Conservation (phyloP, 2,888 invertebrate genomes). For the Leptinotarsa haldemani region DNA sequence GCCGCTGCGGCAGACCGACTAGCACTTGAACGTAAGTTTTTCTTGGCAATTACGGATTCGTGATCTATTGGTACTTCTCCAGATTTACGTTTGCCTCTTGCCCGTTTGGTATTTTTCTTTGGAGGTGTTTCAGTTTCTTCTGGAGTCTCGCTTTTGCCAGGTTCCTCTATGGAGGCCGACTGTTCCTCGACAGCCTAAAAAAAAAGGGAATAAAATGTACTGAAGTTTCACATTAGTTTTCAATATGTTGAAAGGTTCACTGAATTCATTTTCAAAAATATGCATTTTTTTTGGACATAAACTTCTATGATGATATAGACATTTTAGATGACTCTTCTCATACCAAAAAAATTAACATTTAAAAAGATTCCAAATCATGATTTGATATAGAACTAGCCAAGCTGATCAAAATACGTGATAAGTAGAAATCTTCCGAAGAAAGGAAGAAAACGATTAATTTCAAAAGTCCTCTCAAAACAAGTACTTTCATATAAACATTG, state of each 20-base stretch:
- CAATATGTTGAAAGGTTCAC: background rate
- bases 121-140: constrained; percentile 54
- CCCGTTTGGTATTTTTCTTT: constrained; percentile 62
- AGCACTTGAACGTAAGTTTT: constrained; percentile 78
- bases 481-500: too few relatives aligned
- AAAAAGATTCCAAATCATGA: too few relatives aligned
- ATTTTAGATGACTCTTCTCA: too few relatives aligned
- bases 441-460: too few relatives aligned
- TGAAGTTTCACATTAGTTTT: background rate
- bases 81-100: constrained; percentile 65
- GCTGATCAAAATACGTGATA: too few relatives aligned
- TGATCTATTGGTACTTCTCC: constrained; percentile 69
- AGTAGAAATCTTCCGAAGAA: too few relatives aligned
- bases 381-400: too few relatives aligned
- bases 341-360: too few relatives aligned
- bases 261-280: too few relatives aligned
- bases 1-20: constrained; percentile 74
- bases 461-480: too few relatives aligned
- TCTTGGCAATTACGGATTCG: constrained; percentile 71
- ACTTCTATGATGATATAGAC: too few relatives aligned
- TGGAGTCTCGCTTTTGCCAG: constrained; percentile 38
- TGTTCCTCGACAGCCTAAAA: constrained; percentile 3
- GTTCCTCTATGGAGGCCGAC: constrained; percentile 22
- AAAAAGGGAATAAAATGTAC: background rate
- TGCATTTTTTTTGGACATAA: too few relatives aligned